Percentiles rank a stretch among this genome's conserved stretches.
Conservation (phyloP, 2,888 invertebrate species). For the Caradrina kadenii region DNA sequence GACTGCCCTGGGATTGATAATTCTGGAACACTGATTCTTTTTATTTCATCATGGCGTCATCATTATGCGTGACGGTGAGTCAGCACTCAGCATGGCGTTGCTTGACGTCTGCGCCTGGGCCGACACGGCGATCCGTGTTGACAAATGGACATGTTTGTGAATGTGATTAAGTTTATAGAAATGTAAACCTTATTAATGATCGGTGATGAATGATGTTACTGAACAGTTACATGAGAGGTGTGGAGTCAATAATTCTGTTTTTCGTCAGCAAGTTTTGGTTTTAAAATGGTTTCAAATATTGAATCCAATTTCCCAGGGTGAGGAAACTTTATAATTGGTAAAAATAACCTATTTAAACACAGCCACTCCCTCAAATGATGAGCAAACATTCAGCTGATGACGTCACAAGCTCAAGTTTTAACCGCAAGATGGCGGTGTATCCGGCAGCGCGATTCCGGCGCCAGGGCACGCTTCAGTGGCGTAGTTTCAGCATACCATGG, state of each 20-base stretch:
- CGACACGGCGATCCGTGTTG: conserved; percentile 38
- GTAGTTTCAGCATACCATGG: conserved; percentile 62
- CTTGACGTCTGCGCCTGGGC: conserved; percentile 17
- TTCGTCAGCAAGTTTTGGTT: background rate
- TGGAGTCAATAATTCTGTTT: conserved; percentile 1
- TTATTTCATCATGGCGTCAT: background rate
- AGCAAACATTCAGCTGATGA: conserved; percentile 51
- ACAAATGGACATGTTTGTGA: conserved; percentile 33
- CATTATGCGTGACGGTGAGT: conserved; percentile 19
- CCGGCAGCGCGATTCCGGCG: conserved; percentile 54
- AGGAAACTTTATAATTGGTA: too few species aligned
- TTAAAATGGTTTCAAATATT: too few species aligned
- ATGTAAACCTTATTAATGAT: conserved; percentile 42
- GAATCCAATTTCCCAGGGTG: too few species aligned
- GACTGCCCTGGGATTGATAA: background rate
- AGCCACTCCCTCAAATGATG: conserved; percentile 35
- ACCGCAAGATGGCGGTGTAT: conserved; percentile 63
- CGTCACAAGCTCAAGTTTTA: conserved; percentile 67
- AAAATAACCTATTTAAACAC: background rate
- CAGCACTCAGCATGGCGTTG: conserved; percentile 16
- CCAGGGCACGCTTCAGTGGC: conserved; percentile 63
- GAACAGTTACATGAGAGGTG: conserved; percentile 11
- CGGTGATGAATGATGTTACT: conserved; percentile 31
- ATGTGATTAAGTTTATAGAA: conserved; percentile 47
- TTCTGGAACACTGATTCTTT: background rate